phyloP scores from a whole-genome alignment of 2,888 invertebrate species.

The Tetranychus truncatus region DNA sequence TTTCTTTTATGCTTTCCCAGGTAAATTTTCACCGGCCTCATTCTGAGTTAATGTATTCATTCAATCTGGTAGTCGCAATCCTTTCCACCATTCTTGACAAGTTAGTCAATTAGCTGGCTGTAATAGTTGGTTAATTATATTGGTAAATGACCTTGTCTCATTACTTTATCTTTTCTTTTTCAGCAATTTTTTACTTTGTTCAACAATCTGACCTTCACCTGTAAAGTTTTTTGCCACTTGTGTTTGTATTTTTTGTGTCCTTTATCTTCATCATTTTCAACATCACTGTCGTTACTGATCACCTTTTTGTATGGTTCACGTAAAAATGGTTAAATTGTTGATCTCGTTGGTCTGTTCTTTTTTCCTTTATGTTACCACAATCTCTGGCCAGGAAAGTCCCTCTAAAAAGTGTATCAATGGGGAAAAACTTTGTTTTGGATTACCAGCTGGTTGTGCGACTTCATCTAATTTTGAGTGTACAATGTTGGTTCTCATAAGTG shows the following conservation, averaged over 20 bases:
- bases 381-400: background rate
- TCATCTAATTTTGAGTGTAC: background rate
- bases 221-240: background rate
- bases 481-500: background rate
- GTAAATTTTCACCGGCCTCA: background rate
- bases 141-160: background rate
- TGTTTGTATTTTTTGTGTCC: background rate
- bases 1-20: background rate
- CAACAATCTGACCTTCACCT: background rate
- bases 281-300: background rate
- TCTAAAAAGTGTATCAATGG: background rate
- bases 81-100: background rate
- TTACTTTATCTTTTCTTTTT: background rate
- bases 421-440: constrained; percentile 4
- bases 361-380: background rate
- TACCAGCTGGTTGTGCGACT: background rate
- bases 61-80: background rate
- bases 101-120: background rate
- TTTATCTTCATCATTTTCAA: no score
- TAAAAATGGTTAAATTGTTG: background rate
- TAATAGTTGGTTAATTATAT: background rate
- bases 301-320: background rate
- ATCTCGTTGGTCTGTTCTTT: background rate
- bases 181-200: background rate
- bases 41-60: background rate